These are phyloP conservation scores for Morelia viridis DNA, from an alignment of 2,797 vertebrate species.

Conservation along the genomic window DNA sequence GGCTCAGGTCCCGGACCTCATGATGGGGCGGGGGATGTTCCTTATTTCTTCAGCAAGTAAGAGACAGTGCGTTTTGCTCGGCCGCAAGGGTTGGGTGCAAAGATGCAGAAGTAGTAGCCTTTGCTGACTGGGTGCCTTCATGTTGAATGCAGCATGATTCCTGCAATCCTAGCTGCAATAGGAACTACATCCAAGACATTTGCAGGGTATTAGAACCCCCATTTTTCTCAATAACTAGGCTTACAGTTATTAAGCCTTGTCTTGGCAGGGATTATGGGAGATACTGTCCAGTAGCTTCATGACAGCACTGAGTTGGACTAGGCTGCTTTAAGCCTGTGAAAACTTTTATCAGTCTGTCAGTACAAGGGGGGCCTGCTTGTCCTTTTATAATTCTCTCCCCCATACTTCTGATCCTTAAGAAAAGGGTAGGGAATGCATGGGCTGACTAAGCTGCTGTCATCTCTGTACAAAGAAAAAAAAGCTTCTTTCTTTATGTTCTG, in stretches of 20 bases:
- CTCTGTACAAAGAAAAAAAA: not conserved
- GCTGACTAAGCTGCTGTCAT: constrained; percentile 13
- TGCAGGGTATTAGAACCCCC: not conserved
- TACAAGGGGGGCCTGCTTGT: not conserved
- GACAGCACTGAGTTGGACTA: not conserved
- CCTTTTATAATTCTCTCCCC: not conserved
- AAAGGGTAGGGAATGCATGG: not conserved
- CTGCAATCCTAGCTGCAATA: not conserved
- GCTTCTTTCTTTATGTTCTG: constrained; percentile 11
- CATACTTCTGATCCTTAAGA: not conserved
- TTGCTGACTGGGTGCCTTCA: not conserved
- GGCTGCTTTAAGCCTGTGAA: not conserved
- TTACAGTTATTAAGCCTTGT: too few species aligned
- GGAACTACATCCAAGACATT: not conserved
- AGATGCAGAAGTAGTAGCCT: not conserved
- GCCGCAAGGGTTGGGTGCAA: too few species aligned
- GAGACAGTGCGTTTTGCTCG: not conserved
- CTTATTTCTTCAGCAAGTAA: not conserved
- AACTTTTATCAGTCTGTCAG: not conserved
- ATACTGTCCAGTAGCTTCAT: not conserved
- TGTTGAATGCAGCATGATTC: not conserved
- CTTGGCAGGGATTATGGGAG: not conserved
- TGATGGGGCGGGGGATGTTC: not conserved
- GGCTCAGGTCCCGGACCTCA: not conserved
- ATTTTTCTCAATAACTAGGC: not conserved